phyloP scores from a whole-genome alignment of 2,888 invertebrate genomes.

The Diaperis boleti region DNA sequence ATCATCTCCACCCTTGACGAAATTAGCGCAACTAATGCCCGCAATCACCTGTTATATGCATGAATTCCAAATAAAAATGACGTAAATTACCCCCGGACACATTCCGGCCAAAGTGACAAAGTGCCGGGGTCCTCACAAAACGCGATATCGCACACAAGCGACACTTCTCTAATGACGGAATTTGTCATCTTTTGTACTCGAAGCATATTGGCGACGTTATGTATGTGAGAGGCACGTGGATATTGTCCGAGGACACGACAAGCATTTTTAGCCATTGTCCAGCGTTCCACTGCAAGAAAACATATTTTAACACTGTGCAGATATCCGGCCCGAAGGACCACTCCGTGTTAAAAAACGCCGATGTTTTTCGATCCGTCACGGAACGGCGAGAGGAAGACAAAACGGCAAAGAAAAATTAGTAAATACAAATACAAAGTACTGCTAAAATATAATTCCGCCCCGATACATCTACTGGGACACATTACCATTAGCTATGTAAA shows the following conservation, averaged over 20 bases:
- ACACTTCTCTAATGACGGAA: slow-evolving; percentile 60
- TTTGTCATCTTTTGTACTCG: slow-evolving; percentile 61
- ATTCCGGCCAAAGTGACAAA: slow-evolving; percentile 59
- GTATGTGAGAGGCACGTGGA: slow-evolving; percentile 53
- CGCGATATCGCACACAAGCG: slow-evolving; percentile 57
- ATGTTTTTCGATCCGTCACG: background rate
- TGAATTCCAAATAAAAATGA: slow-evolving; percentile 55
- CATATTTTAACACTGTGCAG: background rate
- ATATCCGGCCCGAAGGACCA: no score
- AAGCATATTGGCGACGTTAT: slow-evolving; percentile 61
- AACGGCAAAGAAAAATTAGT: slow-evolving; percentile 58
- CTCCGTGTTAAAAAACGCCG: no score
- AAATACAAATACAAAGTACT: slow-evolving; percentile 61
- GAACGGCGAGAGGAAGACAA: slow-evolving; percentile 30
- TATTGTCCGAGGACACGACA: slow-evolving; percentile 57
- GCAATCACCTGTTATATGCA: slow-evolving; percentile 55
- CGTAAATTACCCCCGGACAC: slow-evolving; percentile 57
- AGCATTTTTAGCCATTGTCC: slow-evolving; percentile 48
- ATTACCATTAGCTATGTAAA: slow-evolving; percentile 62
- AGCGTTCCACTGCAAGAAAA: background rate
- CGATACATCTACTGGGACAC: slow-evolving; percentile 60
- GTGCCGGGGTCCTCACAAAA: slow-evolving; percentile 55
- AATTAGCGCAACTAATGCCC: slow-evolving; percentile 54
- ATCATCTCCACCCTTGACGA: slow-evolving; percentile 12
- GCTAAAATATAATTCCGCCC: slow-evolving; percentile 60